Evolutionary conservation across 2,888 invertebrate genomes (phyloP), one percentile per base, ranked within the genome.

Genomic region (Zootermopsis nevadensis): DNA sequence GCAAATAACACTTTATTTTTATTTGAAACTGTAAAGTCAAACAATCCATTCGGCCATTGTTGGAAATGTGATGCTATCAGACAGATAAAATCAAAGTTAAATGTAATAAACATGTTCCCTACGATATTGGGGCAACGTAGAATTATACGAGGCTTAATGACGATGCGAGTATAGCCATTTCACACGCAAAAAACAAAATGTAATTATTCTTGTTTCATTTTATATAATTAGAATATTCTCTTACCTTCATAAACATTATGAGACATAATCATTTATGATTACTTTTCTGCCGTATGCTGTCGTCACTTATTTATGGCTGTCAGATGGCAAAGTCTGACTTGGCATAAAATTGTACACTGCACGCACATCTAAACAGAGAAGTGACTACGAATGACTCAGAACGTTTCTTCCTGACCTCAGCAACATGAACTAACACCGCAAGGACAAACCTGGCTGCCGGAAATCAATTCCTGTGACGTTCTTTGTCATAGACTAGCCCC

Each of bases 391-490:
- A 4, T 42, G 12, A 42, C 1, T 12, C 38, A 42, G 1, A 15
- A 12, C 27, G 27, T 0, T 27, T 12, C n/a, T 27, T 27, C 66
- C n/a, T 2, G 0, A 27, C 30, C 19, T 4, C 33, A 22, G 67
- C 69, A n/a, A 27, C 38, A 2, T 24, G 2, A 10, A 74, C 74
- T 22, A n/a, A 38, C n/a, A 33, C 42, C 2, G 35, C 10, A 38
- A 33, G 74, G n/a, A 33, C 31, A n/a, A 74, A 6, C 22, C 10
- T 33, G 10, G 30, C 48, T 38, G 48, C 55, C 27, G 55, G 55
- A 77, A 77, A 77, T 77, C 77, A 55, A 77, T 77, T 48, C 30
- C 30, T 24, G 24, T 53, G 77, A 19, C 55, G 48, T 31, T 33
- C 55, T 31, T 30, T 31, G 48, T 31, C 77, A 77, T 55, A 55